Evolutionary conservation across 2,888 invertebrate species (phyloP), one percentile per base, ranked within the genome.

Genomic region (Sarcophaga variegata): DNA sequence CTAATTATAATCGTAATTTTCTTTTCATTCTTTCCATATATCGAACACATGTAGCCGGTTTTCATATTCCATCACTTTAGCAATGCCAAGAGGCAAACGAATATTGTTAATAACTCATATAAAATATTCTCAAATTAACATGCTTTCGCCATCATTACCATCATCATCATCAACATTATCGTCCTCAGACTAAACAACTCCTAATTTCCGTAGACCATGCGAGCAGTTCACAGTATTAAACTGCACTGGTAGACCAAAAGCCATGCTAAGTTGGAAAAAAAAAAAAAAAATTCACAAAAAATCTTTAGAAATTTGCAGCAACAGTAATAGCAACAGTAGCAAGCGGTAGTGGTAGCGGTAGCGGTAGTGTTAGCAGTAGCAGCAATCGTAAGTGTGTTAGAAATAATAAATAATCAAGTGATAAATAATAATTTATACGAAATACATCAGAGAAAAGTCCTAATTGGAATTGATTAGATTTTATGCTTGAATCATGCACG

Each of bases 391-490:
- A 49, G 17, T 14, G 66, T 75, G 69, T 77, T 89, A 91, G 91
- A 91, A 91, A 90, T 90, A 90, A 90, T 89, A 90, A 91, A 92
- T 92, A 92, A 90, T 89, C 91, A 91, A 92, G 93, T 93, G 92
- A 93, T 92, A 92, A 93, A 93, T 92, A 93, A 92, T 93, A 93
- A 93, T 93, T 93, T 92, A 89, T 90, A 89, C 90, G 91, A 92
- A 37, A 93, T 92, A 91, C 92, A 92, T 91, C 92, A 91, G 93
- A 93, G 93, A 91, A 91, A 89, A 88, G 90, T 90, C 89, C 92
- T 93, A 93, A 93, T 93, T 93, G 93, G 93, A 93, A 93, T 93
- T 93, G 93, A 93, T 93, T 93, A 92, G 92, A 92, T 90, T 90
- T 88, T 88, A 86, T 86, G 83, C 88, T 87, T 86, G 83, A 85